Evolutionary conservation across 2,888 invertebrate genomes (phyloP), one percentile per base, ranked within the genome.

Genomic region (Poecilus cupreus): DNA sequence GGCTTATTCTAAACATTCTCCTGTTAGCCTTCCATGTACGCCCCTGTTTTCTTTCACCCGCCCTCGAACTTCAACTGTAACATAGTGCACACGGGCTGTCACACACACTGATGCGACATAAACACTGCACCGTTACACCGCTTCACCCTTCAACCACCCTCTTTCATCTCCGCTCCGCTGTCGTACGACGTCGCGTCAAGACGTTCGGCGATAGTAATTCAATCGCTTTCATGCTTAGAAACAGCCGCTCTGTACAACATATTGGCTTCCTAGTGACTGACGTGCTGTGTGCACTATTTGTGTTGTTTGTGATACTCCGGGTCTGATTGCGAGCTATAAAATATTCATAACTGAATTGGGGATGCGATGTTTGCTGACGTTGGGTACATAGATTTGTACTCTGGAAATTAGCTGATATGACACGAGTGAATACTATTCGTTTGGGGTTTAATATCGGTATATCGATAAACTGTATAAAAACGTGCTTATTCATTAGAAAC

Each of bases 71-170:
- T 22, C 39, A 6, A 46, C 18, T 18, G 72, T 72, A 72, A 72
- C 72, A 39, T 43, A 72, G 43, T 72, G 72, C 39, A 72, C 43
- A 46, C 10, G n/a, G n/a, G 22, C 76, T 76, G 76, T 76, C 76
- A 76, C 76, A 16, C 57, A 76, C 76, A 76, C 72, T 72, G 46
- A 39, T 32, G 43, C 54, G 76, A 76, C 76, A 76, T 76, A 76
- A 76, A 76, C 76, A 57, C 43, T 54, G 26, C 43, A 49, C 72
- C 46, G 8, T 20, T 22, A 16, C 24, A 43, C 13, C 26, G 32
- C n/a, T n/a, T n/a, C n/a, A 60, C 60, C 6, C 24, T 20, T 3
- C 24, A 1, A 3, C 22, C 60, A 20, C 18, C 24, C 60, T 18
- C 54, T 18, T 54, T 22, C 1, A 8, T 3, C 3, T 18, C 18